A percentile compares a stretch with the other conserved stretches of the same genome.
Conservation (phyloP, 2,797 vertebrate genomes). For the Etheostoma perlongum region DNA sequence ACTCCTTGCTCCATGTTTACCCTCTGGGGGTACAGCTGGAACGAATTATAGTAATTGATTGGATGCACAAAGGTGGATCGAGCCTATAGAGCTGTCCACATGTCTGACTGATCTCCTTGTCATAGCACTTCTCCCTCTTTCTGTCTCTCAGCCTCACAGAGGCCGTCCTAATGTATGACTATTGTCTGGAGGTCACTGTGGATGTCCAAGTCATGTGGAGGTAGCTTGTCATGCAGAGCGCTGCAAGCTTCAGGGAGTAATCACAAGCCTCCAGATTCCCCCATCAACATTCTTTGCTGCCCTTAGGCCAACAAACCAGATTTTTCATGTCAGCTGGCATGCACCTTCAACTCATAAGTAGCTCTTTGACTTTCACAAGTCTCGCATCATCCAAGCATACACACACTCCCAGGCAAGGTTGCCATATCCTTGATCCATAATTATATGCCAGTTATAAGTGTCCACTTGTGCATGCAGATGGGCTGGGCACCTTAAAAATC, state of each 20-base stretch:
- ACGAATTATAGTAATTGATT: conserved; percentile 69
- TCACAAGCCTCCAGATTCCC: conserved; percentile 80
- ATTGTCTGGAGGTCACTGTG: conserved; percentile 83
- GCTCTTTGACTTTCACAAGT: conserved; percentile 91
- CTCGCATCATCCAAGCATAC: conserved; percentile 80
- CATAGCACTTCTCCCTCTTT: conserved; percentile 30
- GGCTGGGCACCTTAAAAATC: conserved; percentile 74
- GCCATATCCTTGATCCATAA: conserved; percentile 85
- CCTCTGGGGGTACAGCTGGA: conserved; percentile 54
- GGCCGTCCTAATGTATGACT: conserved; percentile 67
- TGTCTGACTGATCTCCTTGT: conserved; percentile 61
- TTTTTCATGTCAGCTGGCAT: conserved; percentile 88
- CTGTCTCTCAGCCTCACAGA: conserved; percentile 56
- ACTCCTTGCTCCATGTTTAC: conserved; percentile 52
- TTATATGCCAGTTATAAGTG: conserved; percentile 86
- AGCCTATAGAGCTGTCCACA: conserved; percentile 39
- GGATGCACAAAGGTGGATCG: conserved; percentile 55
- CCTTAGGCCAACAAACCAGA: conserved; percentile 87
- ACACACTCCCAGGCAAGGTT: conserved; percentile 86
- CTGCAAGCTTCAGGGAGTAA: conserved; percentile 82
- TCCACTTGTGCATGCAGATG: conserved; percentile 86
- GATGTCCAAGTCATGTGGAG: conserved; percentile 79
- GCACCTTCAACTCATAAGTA: conserved; percentile 88
- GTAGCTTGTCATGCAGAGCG: conserved; percentile 76
- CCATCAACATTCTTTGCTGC: conserved; percentile 83